Percentiles rank a stretch among this genome's conserved stretches.
Conservation (phyloP, 2,113 vertebrate genomes). For the Spea multiplicata region DNA sequence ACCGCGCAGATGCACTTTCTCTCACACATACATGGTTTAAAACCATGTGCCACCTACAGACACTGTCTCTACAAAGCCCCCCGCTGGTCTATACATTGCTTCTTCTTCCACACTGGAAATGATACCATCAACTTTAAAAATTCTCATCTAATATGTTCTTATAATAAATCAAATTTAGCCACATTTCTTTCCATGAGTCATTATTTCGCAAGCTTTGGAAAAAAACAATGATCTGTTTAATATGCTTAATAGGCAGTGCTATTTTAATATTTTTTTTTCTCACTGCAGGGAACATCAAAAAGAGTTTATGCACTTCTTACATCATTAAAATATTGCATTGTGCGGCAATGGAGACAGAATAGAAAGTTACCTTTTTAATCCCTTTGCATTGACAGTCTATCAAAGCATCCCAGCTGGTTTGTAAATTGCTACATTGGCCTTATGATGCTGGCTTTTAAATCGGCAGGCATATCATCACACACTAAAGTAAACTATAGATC, state of each 20-base stretch:
- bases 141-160: not conserved
- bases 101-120: too few species aligned
- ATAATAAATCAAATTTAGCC: constrained; percentile 5
- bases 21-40: too few species aligned
- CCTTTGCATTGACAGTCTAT: not conserved
- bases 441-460: too few species aligned
- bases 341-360: not conserved
- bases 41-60: too few species aligned
- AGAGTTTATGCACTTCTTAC: constrained; percentile 18
- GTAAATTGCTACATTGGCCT: too few species aligned
- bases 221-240: constrained; percentile 43
- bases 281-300: constrained; percentile 34
- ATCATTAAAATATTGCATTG: constrained; percentile 30
- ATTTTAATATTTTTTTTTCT: constrained; percentile 4
- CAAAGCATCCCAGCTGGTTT: not conserved
- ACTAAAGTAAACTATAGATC: too few species aligned
- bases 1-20: too few species aligned
- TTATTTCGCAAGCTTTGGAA: constrained; percentile 13
- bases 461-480: too few species aligned
- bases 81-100: too few species aligned
- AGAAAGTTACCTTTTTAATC: constrained; percentile 9
- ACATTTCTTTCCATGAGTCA: constrained; percentile 15
- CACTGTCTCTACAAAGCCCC: too few species aligned
- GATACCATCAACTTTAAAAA: not conserved
- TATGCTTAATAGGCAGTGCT: constrained; percentile 26